Evolutionary conservation across 2,888 invertebrate genomes (phyloP), one percentile per base, ranked within the genome.

Genomic region (Dolomedes plantarius): DNA sequence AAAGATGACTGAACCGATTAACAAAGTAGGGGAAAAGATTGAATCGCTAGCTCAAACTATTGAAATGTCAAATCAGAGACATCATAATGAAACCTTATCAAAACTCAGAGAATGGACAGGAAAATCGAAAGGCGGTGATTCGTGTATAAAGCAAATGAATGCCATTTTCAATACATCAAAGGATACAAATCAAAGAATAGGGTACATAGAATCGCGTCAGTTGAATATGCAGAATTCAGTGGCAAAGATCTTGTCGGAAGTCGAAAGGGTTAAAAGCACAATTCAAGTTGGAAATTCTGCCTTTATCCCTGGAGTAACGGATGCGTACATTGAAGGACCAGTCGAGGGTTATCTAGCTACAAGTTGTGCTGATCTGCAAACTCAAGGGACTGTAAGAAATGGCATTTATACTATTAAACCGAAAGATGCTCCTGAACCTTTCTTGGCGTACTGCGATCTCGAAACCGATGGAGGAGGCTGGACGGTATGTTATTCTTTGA

Each of bases 361-460:
- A 90, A 97, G 96, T 16, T 97, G 97, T 91, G 94, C 96, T 80
- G 97, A 97, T 91, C 93, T 97, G 68, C 92, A 95, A 88, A 95
- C 95, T 90, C 96, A 95, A 62, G 97, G 97, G 32, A 96, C 96
- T 95, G 93, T 95, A 87, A 95, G 96, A 89, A 96, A 95, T 27
- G 96, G 96, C 29, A 95, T 97, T 0, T 97, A 96, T 91, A 97
- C 97, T 91, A 93, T 97, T 78, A 96, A 96, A 93, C 97, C 97
- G 89, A 93, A 96, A 86, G 97, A 97, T 50, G 97, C 96, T 3
- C 96, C 96, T 0, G 97, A 96, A 92, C 97, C 97, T 96, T 97
- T 96, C 93, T 93, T 97, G 88, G 97, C 97, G 23, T 97, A 93
- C 92, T 97, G 97, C 91, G 97, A 97, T 90, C 97, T 97, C 91